A percentile compares a stretch with the other conserved stretches of the same genome.
Evolutionary conservation across 2,888 invertebrate genomes (phyloP).

Genomic region (Calameuta pallipes): DNA sequence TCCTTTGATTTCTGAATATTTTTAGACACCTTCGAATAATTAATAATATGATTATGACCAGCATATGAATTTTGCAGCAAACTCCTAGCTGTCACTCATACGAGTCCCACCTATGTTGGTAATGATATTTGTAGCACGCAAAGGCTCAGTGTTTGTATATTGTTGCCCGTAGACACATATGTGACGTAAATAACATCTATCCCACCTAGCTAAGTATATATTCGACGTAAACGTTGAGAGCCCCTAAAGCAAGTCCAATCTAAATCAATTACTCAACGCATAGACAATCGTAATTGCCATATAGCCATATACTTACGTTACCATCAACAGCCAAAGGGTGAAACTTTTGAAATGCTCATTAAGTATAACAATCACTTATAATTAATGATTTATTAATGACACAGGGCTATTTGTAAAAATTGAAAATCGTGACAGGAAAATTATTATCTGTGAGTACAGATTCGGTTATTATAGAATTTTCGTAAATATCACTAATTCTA

Average conservation of each 20-base stretch:
- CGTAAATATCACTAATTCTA: background rate
- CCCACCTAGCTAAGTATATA: background rate
- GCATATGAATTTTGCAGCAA: background rate
- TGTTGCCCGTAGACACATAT: background rate
- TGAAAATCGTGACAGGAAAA: background rate
- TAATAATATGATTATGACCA: conserved; percentile 11
- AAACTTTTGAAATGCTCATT: conserved; percentile 42
- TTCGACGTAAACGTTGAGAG: background rate
- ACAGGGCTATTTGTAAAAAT: background rate
- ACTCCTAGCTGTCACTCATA: background rate
- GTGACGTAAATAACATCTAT: conserved; percentile 5
- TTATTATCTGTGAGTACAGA: background rate
- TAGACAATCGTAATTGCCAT: conserved; percentile 50
- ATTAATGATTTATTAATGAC: conserved; percentile 51
- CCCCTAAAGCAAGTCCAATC: conserved; percentile 40
- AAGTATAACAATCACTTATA: conserved; percentile 49
- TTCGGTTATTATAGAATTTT: background rate
- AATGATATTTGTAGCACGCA: background rate
- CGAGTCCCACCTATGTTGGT: background rate
- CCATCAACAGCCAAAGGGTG: conserved; percentile 21
- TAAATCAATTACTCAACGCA: conserved; percentile 43
- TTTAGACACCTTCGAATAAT: conserved; percentile 6
- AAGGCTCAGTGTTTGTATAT: background rate
- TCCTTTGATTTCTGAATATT: background rate
- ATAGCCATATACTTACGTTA: conserved; percentile 22